phyloP scores from a whole-genome alignment of 2,888 invertebrate species.

The Folsomia manolachei region DNA sequence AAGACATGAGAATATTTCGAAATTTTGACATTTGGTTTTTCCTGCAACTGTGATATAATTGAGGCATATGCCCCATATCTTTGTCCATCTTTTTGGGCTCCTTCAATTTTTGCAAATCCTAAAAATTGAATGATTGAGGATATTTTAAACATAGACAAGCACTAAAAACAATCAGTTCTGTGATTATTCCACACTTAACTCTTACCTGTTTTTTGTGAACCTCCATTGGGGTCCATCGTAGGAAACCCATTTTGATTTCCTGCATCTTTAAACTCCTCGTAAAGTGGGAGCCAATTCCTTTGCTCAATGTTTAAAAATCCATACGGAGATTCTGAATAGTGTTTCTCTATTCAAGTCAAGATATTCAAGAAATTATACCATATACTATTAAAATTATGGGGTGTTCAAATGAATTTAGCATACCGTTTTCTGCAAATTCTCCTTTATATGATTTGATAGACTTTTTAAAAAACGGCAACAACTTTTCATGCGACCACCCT shows the following conservation, averaged over 20 bases:
- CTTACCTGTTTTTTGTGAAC: conserved; percentile 35
- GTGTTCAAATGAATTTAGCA: neutral
- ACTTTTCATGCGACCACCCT: conserved; percentile 33
- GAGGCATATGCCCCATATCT: conserved; percentile 23
- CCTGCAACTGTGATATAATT: conserved; percentile 22
- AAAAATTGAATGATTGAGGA: neutral
- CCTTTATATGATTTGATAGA: conserved; percentile 35
- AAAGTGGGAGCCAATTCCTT: conserved; percentile 26
- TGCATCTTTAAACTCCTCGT: conserved; percentile 32
- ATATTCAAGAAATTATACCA: too few species aligned
- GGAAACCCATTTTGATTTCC: conserved; percentile 32
- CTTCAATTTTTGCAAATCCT: conserved; percentile 23
- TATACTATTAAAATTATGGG: neutral
- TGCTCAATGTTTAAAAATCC: conserved; percentile 34
- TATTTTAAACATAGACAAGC: too few species aligned
- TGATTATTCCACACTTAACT: too few species aligned
- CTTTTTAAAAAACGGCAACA: conserved; percentile 37
- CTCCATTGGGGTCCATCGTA: conserved; percentile 38
- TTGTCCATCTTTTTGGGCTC: conserved; percentile 21
- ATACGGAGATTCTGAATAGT: conserved; percentile 33
- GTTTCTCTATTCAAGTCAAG: conserved; percentile 22
- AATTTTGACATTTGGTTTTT: conserved; percentile 26
- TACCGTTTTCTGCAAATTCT: conserved; percentile 27
- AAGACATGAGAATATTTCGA: conserved; percentile 29
- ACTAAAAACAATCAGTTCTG: too few species aligned